phyloP scores from a whole-genome alignment of 2,797 vertebrate genomes.

The Mus minutoides region DNA sequence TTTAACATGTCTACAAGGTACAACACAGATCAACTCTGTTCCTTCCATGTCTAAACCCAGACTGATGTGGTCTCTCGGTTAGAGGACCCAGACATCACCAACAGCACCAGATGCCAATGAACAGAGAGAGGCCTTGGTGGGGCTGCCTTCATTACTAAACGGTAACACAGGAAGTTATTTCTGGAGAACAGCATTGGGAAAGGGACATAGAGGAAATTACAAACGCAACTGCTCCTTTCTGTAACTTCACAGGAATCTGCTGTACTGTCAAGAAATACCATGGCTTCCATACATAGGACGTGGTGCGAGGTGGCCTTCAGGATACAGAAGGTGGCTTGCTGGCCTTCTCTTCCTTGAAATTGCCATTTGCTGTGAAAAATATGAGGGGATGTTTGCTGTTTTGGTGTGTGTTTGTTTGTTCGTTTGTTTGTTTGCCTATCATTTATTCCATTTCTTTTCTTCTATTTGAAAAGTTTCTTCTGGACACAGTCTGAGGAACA shows the following conservation, averaged over 20 bases:
- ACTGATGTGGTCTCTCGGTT: not conserved
- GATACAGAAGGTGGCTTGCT: not conserved
- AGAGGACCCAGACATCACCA: not conserved
- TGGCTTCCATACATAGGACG: not conserved
- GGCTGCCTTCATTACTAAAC: not conserved
- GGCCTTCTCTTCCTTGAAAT: not conserved
- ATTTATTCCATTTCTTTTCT: not conserved
- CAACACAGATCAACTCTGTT: not conserved
- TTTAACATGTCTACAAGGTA: not conserved
- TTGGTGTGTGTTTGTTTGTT: not conserved
- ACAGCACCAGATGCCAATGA: not conserved
- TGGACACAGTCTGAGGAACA: not conserved
- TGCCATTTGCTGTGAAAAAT: not conserved
- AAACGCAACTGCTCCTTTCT: not conserved
- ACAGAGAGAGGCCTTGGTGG: not conserved
- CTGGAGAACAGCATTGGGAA: slow-evolving; percentile 17
- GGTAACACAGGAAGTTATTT: not conserved
- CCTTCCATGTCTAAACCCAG: not conserved
- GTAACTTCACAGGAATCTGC: not conserved
- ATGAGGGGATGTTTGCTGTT: not conserved
- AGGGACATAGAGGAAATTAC: not conserved
- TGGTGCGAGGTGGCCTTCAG: not conserved
- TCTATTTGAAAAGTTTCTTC: not conserved
- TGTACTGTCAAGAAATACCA: not conserved
- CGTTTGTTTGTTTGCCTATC: not conserved